Evolutionary conservation across 2,888 invertebrate genomes (phyloP).

Genomic region (Thymelicus sylvestris): DNA sequence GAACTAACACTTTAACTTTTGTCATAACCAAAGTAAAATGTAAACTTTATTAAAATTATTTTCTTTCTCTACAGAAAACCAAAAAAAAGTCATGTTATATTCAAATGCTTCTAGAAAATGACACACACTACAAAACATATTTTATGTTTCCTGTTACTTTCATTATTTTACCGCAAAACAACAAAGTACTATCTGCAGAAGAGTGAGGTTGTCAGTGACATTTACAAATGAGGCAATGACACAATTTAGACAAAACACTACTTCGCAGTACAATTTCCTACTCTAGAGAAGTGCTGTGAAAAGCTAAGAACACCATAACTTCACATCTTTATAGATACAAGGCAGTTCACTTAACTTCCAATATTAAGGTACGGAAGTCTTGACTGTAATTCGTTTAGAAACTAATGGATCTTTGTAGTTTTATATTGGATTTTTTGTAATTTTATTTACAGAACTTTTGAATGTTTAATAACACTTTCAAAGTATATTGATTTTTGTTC

Average conservation of each 20-base stretch:
- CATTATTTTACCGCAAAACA: neutral
- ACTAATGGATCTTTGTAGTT: slow-evolving; percentile 2
- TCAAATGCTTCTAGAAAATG: neutral
- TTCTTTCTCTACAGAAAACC: no score
- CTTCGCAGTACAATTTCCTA: neutral
- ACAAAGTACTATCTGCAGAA: neutral
- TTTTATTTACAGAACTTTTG: neutral
- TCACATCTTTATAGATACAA: neutral
- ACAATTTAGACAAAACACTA: neutral
- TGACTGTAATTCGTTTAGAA: neutral
- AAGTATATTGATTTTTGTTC: no score
- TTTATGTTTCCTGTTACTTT: neutral
- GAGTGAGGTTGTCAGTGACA: neutral
- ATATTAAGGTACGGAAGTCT: neutral
- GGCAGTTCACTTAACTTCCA: neutral
- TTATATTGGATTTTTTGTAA: neutral
- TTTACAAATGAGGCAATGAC: slow-evolving; percentile 1
- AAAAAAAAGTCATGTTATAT: neutral
- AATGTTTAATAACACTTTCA: neutral
- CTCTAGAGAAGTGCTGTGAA: neutral
- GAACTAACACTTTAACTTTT: no score
- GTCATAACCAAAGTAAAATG: no score
- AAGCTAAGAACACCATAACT: neutral
- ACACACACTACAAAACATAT: neutral
- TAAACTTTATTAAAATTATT: no score